phyloP scores from a whole-genome alignment of 2,888 invertebrate species.

The Corythucha ciliata region DNA sequence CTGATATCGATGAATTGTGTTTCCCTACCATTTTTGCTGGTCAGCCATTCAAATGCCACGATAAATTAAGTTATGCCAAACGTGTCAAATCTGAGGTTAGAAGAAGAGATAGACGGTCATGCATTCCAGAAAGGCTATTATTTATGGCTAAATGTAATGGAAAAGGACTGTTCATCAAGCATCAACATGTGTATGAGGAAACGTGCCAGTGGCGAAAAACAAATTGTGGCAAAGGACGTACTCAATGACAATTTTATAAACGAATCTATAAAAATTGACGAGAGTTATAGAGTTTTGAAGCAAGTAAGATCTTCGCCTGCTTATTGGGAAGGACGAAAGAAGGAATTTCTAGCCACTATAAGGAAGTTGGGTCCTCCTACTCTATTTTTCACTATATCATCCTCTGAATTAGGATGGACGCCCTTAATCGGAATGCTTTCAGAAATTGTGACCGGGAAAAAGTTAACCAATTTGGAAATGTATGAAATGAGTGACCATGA shows the following conservation, averaged over 20 bases:
- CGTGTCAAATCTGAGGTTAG: constrained; percentile 12
- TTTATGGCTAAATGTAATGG: constrained; percentile 14
- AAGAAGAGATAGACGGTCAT: constrained; percentile 12
- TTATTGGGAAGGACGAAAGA: constrained; percentile 13
- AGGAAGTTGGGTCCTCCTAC: constrained; percentile 12
- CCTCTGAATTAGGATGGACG: constrained; percentile 14
- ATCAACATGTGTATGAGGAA: constrained; percentile 13
- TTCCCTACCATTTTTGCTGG: constrained; percentile 14
- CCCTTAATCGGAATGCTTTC: constrained; percentile 8
- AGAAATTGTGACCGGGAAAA: background rate
- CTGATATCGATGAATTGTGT: constrained; percentile 12
- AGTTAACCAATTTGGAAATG: background rate
- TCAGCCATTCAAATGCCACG: background rate
- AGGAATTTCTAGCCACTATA: constrained; percentile 9
- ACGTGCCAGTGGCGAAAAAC: background rate
- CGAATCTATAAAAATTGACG: constrained; percentile 3
- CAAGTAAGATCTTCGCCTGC: constrained; percentile 12
- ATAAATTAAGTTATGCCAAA: constrained; percentile 6
- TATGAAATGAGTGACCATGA: constrained; percentile 2
- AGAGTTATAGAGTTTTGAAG: constrained; percentile 14
- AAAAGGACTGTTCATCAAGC: background rate
- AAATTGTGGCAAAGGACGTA: constrained; percentile 3
- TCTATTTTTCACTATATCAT: constrained; percentile 16
- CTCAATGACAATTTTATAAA: constrained; percentile 1
- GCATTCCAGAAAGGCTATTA: constrained; percentile 12